These are phyloP conservation scores for Alitta virens DNA, from an alignment of 2,888 invertebrate genomes.

Conservation along the genomic window DNA sequence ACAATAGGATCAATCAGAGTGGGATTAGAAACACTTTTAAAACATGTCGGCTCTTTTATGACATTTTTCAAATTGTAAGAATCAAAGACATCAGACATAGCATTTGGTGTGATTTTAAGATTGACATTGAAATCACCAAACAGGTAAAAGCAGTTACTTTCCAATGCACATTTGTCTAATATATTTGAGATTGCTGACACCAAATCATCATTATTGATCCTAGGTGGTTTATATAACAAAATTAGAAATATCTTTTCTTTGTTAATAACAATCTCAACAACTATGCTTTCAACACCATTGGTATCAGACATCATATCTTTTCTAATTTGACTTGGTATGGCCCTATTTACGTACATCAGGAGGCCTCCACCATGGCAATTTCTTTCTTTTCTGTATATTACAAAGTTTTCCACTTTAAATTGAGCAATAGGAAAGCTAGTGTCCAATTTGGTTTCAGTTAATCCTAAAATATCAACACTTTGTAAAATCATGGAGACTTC, in stretches of 20 bases:
- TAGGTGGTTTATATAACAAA: no score
- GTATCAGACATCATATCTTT: background rate
- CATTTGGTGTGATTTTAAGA: background rate
- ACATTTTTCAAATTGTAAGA: background rate
- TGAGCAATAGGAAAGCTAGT: background rate
- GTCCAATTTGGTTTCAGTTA: background rate
- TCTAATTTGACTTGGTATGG: background rate
- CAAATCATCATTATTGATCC: no score
- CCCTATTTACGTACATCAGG: background rate
- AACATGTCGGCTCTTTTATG: background rate
- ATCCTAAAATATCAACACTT: background rate
- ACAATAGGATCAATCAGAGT: background rate
- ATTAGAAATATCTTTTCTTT: no score
- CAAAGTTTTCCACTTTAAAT: background rate
- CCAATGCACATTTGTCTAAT: background rate
- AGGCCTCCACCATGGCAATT: background rate
- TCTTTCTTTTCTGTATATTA: background rate
- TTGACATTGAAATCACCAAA: background rate
- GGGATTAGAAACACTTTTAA: background rate
- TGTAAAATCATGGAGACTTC: no score
- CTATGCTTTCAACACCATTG: background rate
- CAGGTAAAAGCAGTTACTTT: background rate
- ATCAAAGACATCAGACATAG: background rate
- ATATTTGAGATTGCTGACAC: background rate
- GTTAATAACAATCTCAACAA: background rate